Percentiles rank a stretch among this genome's conserved stretches.
These are phyloP conservation scores for Mercenaria mercenaria DNA, from an alignment of 1,140 invertebrate genomes.

Conservation along the genomic window DNA sequence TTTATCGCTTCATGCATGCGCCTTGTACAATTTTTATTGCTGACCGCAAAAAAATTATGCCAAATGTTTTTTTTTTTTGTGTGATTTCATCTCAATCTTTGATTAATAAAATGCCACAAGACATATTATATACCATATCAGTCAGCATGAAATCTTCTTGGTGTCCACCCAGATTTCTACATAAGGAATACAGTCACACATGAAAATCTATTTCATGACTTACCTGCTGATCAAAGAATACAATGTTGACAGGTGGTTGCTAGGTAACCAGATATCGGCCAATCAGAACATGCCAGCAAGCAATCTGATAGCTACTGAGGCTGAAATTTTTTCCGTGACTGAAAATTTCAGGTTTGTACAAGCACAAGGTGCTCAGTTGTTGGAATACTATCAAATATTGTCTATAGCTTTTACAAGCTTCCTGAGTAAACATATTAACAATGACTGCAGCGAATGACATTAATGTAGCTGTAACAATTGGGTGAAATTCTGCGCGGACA, in stretches of 20 bases:
- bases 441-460: not conserved
- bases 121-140: not conserved
- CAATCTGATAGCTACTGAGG: conserved; percentile 17
- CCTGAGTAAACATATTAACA: conserved; percentile 47
- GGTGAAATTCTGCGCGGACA: not conserved
- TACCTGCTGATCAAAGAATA: conserved; percentile 46
- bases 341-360: conserved; percentile 20
- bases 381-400: conserved; percentile 29
- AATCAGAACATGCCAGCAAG: conserved; percentile 55
- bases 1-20: too few relatives aligned
- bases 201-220: conserved; percentile 36
- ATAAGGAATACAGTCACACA: not conserved
- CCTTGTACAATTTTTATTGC: too few relatives aligned
- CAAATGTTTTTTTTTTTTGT: too few relatives aligned
- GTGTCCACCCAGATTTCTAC: conserved; percentile 36
- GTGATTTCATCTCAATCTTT: not conserved
- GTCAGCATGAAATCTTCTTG: conserved; percentile 3
- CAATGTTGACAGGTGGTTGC: conserved; percentile 63
- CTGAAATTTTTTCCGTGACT: conserved; percentile 4
- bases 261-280: conserved; percentile 35
- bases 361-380: not conserved
- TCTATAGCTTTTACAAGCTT: conserved; percentile 4
- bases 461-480: conserved; percentile 36
- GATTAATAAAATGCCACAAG: not conserved
- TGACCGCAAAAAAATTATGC: too few relatives aligned